These are phyloP conservation scores for Myotis yumanensis DNA, from an alignment of 2,113 vertebrate species.

Conservation along the genomic window DNA sequence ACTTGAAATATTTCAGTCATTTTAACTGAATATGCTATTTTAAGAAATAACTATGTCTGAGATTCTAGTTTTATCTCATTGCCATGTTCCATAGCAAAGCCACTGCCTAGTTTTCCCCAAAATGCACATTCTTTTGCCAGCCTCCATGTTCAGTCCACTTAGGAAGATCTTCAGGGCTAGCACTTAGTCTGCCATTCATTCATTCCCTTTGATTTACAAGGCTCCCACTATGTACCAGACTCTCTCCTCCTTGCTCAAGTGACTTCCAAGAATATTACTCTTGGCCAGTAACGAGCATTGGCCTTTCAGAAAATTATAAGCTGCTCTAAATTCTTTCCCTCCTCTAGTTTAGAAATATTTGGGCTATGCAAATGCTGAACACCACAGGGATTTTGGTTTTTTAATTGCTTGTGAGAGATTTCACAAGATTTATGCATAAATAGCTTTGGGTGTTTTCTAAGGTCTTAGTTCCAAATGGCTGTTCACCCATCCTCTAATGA, in stretches of 20 bases:
- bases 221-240: not conserved
- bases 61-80: not conserved
- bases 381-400: slow-evolving; percentile 19
- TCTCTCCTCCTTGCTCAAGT: not conserved
- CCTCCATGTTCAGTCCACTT: not conserved
- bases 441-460: slow-evolving; percentile 36
- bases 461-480: not conserved
- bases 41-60: slow-evolving; percentile 12
- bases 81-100: not conserved
- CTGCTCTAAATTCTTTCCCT: not conserved
- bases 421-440: slow-evolving; percentile 39
- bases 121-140: not conserved
- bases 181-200: not conserved
- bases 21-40: slow-evolving; percentile 12
- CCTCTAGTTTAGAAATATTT: not conserved
- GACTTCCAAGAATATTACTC: not conserved
- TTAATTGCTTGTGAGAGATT: slow-evolving; percentile 49
- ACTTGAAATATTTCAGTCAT: slow-evolving; percentile 30
- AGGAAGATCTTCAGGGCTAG: not conserved
- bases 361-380: not conserved
- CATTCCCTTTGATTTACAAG: not conserved
- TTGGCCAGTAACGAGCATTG: not conserved
- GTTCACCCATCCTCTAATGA: not conserved
- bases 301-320: not conserved
- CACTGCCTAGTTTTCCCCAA: not conserved